Conservation (phyloP, 2,113 vertebrate genomes). For the Turdus rufiventris region DNA sequence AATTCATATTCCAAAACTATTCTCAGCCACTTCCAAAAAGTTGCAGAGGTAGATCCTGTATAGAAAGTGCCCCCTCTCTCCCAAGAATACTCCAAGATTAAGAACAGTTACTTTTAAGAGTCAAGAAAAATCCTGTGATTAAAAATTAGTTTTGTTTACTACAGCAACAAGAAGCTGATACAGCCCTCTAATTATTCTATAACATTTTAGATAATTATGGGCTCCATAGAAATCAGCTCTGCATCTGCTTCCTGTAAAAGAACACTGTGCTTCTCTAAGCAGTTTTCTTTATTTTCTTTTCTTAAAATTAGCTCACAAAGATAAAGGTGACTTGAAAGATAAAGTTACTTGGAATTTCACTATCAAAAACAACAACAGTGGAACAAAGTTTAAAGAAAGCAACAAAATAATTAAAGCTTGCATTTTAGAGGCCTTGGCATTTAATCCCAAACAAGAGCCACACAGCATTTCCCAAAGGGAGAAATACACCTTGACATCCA, state of each 20-base stretch:
- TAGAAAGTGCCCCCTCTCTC: background rate
- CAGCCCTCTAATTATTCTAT: background rate
- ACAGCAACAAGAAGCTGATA: background rate
- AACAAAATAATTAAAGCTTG: constrained; percentile 12
- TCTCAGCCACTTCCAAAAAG: background rate
- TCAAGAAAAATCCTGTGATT: background rate
- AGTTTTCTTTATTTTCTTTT: constrained; percentile 2
- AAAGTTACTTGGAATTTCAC: background rate
- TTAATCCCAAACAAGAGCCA: background rate
- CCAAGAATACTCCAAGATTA: background rate
- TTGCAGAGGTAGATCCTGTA: background rate
- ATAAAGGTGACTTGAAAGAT: constrained; percentile 8
- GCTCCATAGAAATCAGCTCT: constrained; percentile 18
- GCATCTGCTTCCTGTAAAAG: constrained; percentile 44
- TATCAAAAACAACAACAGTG: background rate
- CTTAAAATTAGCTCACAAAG: background rate
- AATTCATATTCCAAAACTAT: background rate
- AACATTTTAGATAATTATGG: background rate
- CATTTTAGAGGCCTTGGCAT: background rate
- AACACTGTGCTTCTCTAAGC: constrained; percentile 29
- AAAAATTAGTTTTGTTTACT: background rate
- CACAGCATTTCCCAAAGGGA: background rate
- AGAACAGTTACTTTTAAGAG: background rate
- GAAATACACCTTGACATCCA: background rate
- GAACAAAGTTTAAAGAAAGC: constrained; percentile 43